phyloP scores from a whole-genome alignment of 2,888 invertebrate species.

The Crioceris asparagi region DNA sequence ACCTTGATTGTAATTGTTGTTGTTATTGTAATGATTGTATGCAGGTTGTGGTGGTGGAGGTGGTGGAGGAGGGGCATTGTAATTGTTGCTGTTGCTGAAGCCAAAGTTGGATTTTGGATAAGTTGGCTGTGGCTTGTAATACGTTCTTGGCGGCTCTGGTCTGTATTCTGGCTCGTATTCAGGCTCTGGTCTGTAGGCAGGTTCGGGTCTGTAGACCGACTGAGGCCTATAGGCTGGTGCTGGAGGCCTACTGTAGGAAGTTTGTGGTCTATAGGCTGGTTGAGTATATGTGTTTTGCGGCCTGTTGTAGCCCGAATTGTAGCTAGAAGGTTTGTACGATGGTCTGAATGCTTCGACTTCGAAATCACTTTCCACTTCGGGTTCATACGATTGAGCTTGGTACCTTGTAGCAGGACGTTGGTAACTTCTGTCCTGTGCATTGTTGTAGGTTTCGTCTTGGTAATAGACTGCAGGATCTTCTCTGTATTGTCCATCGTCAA shows the following conservation, averaged over 20 bases:
- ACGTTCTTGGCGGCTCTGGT: conserved; percentile 21
- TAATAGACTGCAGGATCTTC: conserved; percentile 76
- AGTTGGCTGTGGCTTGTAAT: conserved; percentile 34
- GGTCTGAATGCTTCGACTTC: conserved; percentile 6
- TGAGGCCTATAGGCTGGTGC: conserved; percentile 18
- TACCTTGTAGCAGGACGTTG: conserved; percentile 14
- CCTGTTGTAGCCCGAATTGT: too few relatives aligned
- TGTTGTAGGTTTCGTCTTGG: conserved; percentile 43
- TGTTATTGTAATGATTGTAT: too few relatives aligned
- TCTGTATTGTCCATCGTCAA: conserved; percentile 78
- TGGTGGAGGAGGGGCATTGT: conserved; percentile 6
- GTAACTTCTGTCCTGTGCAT: conserved; percentile 17
- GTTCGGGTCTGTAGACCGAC: conserved; percentile 18
- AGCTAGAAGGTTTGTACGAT: too few relatives aligned
- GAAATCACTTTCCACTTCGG: background rate
- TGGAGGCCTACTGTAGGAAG: conserved; percentile 16
- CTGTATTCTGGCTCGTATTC: conserved; percentile 30
- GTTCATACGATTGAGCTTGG: background rate
- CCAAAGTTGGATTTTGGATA: conserved; percentile 36
- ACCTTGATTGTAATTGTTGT: conserved; percentile 19
- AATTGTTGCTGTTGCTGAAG: conserved; percentile 14
- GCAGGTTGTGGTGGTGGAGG: conserved; percentile 14
- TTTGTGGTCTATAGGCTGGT: conserved; percentile 28
- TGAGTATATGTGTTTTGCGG: conserved; percentile 31
- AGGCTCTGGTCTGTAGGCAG: conserved; percentile 35